A percentile compares a stretch with the other conserved stretches of the same genome.
Evolutionary conservation across 2,797 vertebrate genomes (phyloP).

Genomic region (Labroides dimidiatus): DNA sequence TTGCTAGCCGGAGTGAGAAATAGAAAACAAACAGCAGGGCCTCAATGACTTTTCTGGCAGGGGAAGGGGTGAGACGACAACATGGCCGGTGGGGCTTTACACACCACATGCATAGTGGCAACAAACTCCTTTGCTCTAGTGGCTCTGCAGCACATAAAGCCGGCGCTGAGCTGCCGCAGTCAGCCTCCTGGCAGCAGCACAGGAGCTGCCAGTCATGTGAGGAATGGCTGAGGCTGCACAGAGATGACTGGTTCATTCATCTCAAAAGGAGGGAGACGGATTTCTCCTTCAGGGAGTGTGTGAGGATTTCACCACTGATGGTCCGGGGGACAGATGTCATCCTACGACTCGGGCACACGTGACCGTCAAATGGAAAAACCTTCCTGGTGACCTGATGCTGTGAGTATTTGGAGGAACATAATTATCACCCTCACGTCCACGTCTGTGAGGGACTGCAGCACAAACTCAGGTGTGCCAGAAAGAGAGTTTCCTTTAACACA

Average conservation of each 20-base stretch:
- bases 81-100: constrained; percentile 8
- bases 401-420: too few relatives aligned
- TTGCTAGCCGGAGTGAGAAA: constrained; percentile 35
- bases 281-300: neutral
- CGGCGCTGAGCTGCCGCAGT: constrained; percentile 46
- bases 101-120: constrained; percentile 44
- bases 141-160: constrained; percentile 44
- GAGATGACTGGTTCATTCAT: constrained; percentile 48
- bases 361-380: neutral
- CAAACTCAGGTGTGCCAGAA: neutral
- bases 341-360: neutral
- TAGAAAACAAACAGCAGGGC: constrained; percentile 26
- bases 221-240: constrained; percentile 47
- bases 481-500: neutral
- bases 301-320: constrained; percentile 4
- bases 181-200: constrained; percentile 49
- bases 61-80: constrained; percentile 30
- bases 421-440: too few relatives aligned
- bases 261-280: constrained; percentile 8
- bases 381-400: neutral
- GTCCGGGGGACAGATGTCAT: neutral
- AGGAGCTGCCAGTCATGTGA: constrained; percentile 57
- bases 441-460: neutral
- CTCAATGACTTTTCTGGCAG: constrained; percentile 36
- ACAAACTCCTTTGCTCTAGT: constrained; percentile 34